Conservation (phyloP, 2,888 invertebrate species). For the Miltochrista miniata region DNA sequence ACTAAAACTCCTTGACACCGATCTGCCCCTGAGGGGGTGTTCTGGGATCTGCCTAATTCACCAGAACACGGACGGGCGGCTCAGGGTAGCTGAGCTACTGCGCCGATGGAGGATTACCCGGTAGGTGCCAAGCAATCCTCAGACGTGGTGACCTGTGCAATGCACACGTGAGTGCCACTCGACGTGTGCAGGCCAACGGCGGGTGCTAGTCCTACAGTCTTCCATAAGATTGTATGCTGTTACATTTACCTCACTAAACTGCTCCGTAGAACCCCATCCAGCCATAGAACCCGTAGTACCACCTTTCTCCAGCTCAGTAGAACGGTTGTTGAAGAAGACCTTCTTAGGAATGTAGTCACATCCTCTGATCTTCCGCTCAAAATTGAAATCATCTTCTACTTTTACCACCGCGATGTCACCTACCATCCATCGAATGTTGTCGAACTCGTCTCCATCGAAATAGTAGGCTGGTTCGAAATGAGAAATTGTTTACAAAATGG, state of each 20-base stretch:
- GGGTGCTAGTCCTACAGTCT: too few species aligned
- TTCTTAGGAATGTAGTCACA: slow-evolving; percentile 66
- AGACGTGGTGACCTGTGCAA: too few species aligned
- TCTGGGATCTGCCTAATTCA: too few species aligned
- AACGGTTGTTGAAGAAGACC: slow-evolving; percentile 59
- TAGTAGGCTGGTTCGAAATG: slow-evolving; percentile 48
- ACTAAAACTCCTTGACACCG: too few species aligned
- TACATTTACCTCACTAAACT: slow-evolving; percentile 55
- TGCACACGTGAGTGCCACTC: too few species aligned
- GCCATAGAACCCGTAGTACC: slow-evolving; percentile 51
- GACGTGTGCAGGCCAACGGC: too few species aligned
- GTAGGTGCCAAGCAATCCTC: too few species aligned
- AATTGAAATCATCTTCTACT: slow-evolving; percentile 68
- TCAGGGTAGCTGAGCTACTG: too few species aligned
- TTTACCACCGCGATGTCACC: slow-evolving; percentile 72
- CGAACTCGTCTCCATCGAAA: slow-evolving; percentile 63
- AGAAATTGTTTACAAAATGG: not conserved
- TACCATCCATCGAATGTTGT: slow-evolving; percentile 74
- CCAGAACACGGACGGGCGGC: too few species aligned
- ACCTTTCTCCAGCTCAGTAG: slow-evolving; percentile 48
- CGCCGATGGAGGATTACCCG: too few species aligned
- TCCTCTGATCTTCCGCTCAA: slow-evolving; percentile 56
- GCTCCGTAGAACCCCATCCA: slow-evolving; percentile 64
- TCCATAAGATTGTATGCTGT: too few species aligned
- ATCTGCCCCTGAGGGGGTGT: too few species aligned